Base-by-base conservation (phyloP, 2,113 vertebrate species). In the Lophura nycthemera region DNA sequence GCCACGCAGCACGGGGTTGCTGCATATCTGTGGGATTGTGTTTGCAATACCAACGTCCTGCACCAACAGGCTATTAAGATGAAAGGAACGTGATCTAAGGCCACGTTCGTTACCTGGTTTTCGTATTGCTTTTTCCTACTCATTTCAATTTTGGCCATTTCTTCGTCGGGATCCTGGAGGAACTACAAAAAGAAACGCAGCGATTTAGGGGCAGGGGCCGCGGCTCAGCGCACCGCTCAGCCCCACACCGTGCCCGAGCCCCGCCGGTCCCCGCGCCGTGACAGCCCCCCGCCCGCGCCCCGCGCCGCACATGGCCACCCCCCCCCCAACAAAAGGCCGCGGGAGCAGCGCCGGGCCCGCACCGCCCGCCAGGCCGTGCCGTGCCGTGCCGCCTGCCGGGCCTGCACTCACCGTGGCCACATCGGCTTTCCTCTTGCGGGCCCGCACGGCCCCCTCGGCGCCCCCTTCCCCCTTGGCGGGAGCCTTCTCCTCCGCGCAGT, bases 371-470 rank as follows among this genome's bases (percentile, higher is more conserved):
- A 52, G 50, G 38, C 38, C 38, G 38, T 38, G 50, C 50, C 50
- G 25, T 52, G 50, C 50, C 50, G 50, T 27, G 50, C 25, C 50
- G 50, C 59, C 50, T 64, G 47, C 90, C 52, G 69, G 60, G 91
- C 96, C 96, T 94, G 72, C 81, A 98, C 99, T 99, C 96, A 99
- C 99, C 97, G 98, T 98, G 54, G 98, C 98, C 96, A 99, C 98
- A 95, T 99, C 98, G 69, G 99, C 98, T 97, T 99, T 99, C 91
- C 99, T 99, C 96, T 99, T 99, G 94, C 99, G 98, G 96, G 98
- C 82, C 42, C 98, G 98, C 22, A 88, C 87, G 42, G 97, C 72
- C 57, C 67, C 70, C 59, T 97, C 96, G 7, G 80, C 85, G 56
- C 94, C 82, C 59, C 80, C 90, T 56, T 97, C 98, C 57, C 97